Percentiles rank a stretch among this genome's conserved stretches.
Evolutionary conservation across 2,888 invertebrate genomes (phyloP).

Genomic region (Seira musarum): DNA sequence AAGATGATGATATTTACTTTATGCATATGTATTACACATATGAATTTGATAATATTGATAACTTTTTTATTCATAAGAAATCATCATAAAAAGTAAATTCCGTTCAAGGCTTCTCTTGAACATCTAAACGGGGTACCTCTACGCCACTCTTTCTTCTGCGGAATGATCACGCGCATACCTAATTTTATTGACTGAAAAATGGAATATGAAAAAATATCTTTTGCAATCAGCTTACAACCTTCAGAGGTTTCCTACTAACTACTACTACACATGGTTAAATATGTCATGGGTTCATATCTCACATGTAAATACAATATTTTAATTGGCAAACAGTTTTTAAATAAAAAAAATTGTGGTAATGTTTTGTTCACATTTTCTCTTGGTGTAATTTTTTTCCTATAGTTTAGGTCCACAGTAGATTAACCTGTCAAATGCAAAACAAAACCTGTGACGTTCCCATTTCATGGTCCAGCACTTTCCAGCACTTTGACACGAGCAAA

Average conservation of each 20-base stretch:
- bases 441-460: conserved; percentile 69
- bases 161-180: conserved; percentile 33
- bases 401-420: no score
- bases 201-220: background rate
- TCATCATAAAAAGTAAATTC: background rate
- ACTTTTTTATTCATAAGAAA: conserved; percentile 25
- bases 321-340: conserved; percentile 28
- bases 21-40: conserved; percentile 32
- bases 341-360: conserved; percentile 21
- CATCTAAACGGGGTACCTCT: background rate
- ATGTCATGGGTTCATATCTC: no score
- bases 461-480: conserved; percentile 69
- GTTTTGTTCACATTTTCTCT: no score
- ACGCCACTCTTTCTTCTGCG: background rate
- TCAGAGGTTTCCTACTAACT: background rate
- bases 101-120: conserved; percentile 11
- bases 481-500: no score
- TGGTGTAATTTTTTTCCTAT: no score
- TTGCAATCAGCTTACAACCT: background rate
- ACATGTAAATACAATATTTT: conserved; percentile 10
- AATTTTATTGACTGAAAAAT: conserved; percentile 40
- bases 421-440: conserved; percentile 70
- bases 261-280: background rate
- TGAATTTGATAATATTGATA: conserved; percentile 60
- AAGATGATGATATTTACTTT: conserved; percentile 41